Evolutionary conservation across 2,888 invertebrate genomes (phyloP), one percentile per base, ranked within the genome.

Genomic region (Nysson spinosus): DNA sequence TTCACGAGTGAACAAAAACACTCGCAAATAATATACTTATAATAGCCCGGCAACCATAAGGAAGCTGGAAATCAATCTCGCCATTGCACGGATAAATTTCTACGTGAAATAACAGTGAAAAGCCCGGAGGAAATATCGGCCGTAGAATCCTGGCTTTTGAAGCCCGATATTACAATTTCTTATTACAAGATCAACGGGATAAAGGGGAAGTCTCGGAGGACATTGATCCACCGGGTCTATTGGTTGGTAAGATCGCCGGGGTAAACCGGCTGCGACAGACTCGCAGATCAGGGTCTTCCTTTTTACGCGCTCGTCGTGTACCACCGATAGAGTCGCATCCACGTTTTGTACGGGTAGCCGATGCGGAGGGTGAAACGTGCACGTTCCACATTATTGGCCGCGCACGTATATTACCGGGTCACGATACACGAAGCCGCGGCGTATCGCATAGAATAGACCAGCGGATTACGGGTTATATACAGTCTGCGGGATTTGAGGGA

Each of bases 401-500:
- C 43, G 56, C 66, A 60, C 69, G 71, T 68, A 72, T 75, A 77
- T 77, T 69, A 76, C 56, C 68, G 70, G 63, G 67, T 62, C 51
- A 61, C 60, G 64, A 76, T 73, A 71, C 68, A 62, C 66, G 64
- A 65, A 72, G 74, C 67, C 66, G 47, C 64, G 67, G 55, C 68
- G 64, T 63, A 66, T 65, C 65, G 56, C 35, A 42, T 46, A 76
- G 78, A 76, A 77, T 77, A 76, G 77, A 78, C 69, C 74, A 71
- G 60, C 57, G 74, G 79, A 81, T 82, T 78, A 79, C 69, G 75
- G 77, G 76, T 77, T 79, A 78, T 78, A 80, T 70, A 78, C 71
- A 73, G 77, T 69, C 76, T 70, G 69, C 56, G 70, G 80, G 82
- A 79, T 82, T 75, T 73, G 66, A 69, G 68, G 69, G 65, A 70